Percentiles rank a stretch among this genome's conserved stretches.
phyloP scores from a whole-genome alignment of 2,888 invertebrate genomes.

The Eupithecia subumbrata region DNA sequence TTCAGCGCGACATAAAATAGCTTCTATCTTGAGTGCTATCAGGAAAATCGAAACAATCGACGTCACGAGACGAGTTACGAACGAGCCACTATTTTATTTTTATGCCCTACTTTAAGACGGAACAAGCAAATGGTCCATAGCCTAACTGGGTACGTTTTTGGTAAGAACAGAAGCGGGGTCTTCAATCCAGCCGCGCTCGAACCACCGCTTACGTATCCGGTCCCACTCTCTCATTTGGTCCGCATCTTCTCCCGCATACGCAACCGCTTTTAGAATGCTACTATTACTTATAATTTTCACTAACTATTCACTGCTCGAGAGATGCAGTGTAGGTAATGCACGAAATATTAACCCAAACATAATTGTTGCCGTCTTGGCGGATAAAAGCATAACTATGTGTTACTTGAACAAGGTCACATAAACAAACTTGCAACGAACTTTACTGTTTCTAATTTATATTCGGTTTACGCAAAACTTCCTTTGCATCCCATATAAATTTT shows the following conservation, averaged over 20 bases:
- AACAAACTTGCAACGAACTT: not conserved
- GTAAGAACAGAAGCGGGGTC: not conserved
- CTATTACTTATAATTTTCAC: not conserved
- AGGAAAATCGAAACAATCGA: conserved; percentile 44
- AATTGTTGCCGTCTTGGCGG: not conserved
- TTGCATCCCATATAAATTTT: not conserved
- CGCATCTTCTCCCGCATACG: too few relatives aligned
- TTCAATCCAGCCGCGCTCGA: too few relatives aligned
- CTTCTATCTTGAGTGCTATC: conserved; percentile 36
- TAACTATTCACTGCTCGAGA: too few relatives aligned
- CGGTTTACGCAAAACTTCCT: not conserved
- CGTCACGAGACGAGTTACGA: conserved; percentile 29
- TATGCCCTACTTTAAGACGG: conserved; percentile 6
- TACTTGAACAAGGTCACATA: not conserved
- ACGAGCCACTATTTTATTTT: conserved; percentile 14
- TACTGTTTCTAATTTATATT: not conserved
- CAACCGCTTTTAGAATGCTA: not conserved
- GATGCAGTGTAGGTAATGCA: not conserved
- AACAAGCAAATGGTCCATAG: not conserved
- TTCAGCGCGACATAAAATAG: conserved; percentile 36
- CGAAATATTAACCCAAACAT: not conserved
- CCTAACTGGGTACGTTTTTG: not conserved
- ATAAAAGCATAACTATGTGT: not conserved
- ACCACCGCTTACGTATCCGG: not conserved
- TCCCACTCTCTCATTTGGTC: not conserved